These are phyloP conservation scores for Heliangelus exortis DNA, from an alignment of 2,797 vertebrate genomes.

Conservation along the genomic window DNA sequence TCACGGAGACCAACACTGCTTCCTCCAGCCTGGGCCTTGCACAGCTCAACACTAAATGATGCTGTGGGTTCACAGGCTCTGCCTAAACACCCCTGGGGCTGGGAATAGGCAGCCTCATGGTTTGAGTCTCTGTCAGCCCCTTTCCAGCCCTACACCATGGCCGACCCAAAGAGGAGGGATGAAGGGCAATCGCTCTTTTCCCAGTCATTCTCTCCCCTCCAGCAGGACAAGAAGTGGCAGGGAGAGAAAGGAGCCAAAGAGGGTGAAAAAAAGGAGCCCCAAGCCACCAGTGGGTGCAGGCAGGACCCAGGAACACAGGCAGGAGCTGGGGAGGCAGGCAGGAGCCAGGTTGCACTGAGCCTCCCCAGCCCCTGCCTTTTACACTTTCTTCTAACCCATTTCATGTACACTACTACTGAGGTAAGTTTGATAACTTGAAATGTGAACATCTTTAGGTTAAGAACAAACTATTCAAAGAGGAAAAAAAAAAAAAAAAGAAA, in stretches of 20 bases:
- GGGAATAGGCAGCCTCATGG: not conserved
- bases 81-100: not conserved
- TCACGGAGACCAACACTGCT: fast-evolving
- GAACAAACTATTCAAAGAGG: slow-evolving; percentile 82
- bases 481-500: slow-evolving; percentile 54
- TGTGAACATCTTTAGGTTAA: slow-evolving; percentile 82
- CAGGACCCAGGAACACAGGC: not conserved
- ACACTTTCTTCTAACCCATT: slow-evolving; percentile 74
- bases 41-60: not conserved
- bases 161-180: not conserved
- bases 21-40: not conserved
- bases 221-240: not conserved
- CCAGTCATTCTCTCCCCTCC: not conserved
- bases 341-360: not conserved
- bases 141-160: fast-evolving
- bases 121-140: not conserved
- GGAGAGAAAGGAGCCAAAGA: not conserved
- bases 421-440: slow-evolving; percentile 83
- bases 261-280: not conserved
- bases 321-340: not conserved
- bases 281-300: not conserved
- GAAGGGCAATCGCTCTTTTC: not conserved
- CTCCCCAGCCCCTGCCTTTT: not conserved
- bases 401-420: slow-evolving; percentile 87
- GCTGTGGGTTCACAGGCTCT: fast-evolving